These are phyloP conservation scores for Lasioglossum vierecki DNA, from an alignment of 2,888 invertebrate genomes.

Conservation along the genomic window DNA sequence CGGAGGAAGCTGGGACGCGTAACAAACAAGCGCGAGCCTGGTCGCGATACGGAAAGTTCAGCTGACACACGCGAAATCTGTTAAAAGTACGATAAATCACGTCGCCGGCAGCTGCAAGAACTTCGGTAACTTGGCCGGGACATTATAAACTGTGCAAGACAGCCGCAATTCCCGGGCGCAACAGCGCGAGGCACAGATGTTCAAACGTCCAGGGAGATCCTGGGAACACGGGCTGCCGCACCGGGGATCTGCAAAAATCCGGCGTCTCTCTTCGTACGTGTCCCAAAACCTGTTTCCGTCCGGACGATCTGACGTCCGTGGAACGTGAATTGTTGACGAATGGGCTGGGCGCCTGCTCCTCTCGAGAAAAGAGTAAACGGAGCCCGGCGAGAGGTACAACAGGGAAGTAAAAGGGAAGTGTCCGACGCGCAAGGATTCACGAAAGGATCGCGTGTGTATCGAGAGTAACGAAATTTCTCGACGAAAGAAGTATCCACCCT, in stretches of 20 bases:
- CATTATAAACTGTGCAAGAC: constrained; percentile 38
- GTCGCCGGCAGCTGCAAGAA: constrained; percentile 30
- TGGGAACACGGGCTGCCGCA: not conserved
- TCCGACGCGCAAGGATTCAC: not conserved
- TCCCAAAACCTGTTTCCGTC: not conserved
- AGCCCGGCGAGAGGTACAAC: not conserved
- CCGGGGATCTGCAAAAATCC: constrained; percentile 18
- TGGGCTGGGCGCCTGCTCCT: not conserved
- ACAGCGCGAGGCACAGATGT: constrained; percentile 33
- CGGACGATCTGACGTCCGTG: constrained; percentile 11
- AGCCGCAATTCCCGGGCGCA: constrained; percentile 23
- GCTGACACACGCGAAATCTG: constrained; percentile 36
- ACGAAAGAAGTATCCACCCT: not conserved
- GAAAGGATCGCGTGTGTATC: constrained; percentile 5
- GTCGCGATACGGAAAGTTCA: not conserved
- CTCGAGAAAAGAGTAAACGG: not conserved
- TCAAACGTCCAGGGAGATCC: not conserved
- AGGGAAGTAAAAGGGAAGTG: not conserved
- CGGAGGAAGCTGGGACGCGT: not conserved
- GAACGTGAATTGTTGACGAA: not conserved
- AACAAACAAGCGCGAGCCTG: not conserved
- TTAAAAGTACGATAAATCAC: constrained; percentile 52
- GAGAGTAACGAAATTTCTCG: constrained; percentile 1
- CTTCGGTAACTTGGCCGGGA: constrained; percentile 31
- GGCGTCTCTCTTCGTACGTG: not conserved